A percentile compares a stretch with the other conserved stretches of the same genome.
Evolutionary conservation across 2,888 invertebrate genomes (phyloP).

Genomic region (Spicauda simplicius): DNA sequence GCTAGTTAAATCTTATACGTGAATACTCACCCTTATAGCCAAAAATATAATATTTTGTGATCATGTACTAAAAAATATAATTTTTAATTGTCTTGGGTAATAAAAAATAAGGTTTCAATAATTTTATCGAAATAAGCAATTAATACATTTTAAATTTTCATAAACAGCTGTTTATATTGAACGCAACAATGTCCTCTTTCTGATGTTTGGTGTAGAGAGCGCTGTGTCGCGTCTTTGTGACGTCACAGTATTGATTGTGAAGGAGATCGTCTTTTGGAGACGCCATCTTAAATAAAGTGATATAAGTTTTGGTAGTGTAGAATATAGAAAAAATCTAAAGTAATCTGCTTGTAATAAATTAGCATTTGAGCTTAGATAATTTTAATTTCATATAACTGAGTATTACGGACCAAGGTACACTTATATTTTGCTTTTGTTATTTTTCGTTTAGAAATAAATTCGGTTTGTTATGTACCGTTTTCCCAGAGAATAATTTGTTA

Average conservation of each 20-base stretch:
- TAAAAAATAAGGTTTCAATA: neutral
- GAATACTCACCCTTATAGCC: too few species aligned
- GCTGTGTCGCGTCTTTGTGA: constrained; percentile 79
- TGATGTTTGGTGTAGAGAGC: constrained; percentile 60
- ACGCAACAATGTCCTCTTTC: constrained; percentile 40
- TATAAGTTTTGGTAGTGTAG: constrained; percentile 87
- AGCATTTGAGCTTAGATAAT: constrained; percentile 72
- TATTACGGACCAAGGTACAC: constrained; percentile 92
- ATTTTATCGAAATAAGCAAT: neutral
- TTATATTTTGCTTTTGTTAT: constrained; percentile 76
- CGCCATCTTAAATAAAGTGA: constrained; percentile 85
- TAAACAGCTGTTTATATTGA: constrained; percentile 33
- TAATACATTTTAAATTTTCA: neutral
- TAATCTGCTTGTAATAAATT: constrained; percentile 74
- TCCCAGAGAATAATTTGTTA: constrained; percentile 59
- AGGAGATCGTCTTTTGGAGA: constrained; percentile 82
- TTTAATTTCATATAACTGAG: constrained; percentile 84
- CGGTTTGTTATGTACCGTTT: constrained; percentile 80
- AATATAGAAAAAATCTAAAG: constrained; percentile 79
- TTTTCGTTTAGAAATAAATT: constrained; percentile 59
- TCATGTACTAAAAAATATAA: too few species aligned
- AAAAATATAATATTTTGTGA: too few species aligned
- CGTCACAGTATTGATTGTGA: constrained; percentile 78
- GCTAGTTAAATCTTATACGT: too few species aligned
- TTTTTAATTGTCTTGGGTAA: neutral